Conservation (phyloP, 2,888 invertebrate genomes). For the Dermolepida albohirtum region DNA sequence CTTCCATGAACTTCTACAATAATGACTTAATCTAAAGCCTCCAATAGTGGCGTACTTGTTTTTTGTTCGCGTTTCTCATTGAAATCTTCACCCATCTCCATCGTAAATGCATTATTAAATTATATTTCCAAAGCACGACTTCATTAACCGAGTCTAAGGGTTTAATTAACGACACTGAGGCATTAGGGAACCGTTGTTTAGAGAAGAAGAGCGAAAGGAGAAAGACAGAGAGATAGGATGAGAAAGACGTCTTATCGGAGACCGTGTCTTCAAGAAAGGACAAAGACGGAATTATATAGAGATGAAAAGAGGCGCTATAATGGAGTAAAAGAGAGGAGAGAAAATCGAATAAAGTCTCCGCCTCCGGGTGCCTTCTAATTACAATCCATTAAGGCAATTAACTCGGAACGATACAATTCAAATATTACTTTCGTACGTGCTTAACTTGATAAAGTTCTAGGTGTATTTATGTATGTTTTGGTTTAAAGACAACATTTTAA, state of each 20-base stretch:
- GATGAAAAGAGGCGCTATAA: constrained; percentile 1
- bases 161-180: constrained; percentile 58
- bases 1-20: too few relatives aligned
- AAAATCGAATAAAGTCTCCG: constrained; percentile 48
- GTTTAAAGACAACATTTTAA: too few relatives aligned
- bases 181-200: constrained; percentile 49
- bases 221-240: constrained; percentile 18
- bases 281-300: constrained; percentile 6
- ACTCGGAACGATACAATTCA: constrained; percentile 54
- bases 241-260: too few relatives aligned
- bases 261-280: constrained; percentile 8
- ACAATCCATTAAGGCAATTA: constrained; percentile 62
- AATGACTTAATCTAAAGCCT: constrained; percentile 2
- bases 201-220: constrained; percentile 28
- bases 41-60: constrained; percentile 4
- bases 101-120: constrained; percentile 47
- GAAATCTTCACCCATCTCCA: constrained; percentile 3
- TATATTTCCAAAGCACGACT: constrained; percentile 47
- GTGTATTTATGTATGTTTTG: background rate
- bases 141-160: constrained; percentile 52
- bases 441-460: too few relatives aligned
- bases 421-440: constrained; percentile 42
- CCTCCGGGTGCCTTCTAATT: constrained; percentile 57
- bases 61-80: background rate
- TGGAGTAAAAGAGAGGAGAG: constrained; percentile 13